Evolutionary conservation across 2,113 vertebrate genomes (phyloP).

Genomic region (Cryptomyrus ogoouensis): DNA sequence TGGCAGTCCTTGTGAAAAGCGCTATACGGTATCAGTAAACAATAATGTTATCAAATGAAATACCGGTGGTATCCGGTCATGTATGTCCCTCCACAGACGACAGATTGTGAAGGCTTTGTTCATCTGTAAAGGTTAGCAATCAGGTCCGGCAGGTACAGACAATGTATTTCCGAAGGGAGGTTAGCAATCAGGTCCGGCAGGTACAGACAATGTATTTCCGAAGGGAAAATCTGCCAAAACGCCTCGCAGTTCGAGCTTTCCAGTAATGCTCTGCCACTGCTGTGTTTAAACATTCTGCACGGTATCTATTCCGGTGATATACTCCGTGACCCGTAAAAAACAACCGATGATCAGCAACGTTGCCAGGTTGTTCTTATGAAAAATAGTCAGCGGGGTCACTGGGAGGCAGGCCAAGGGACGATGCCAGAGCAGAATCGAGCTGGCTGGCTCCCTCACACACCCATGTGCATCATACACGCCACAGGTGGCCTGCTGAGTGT

Average conservation of each 20-base stretch:
- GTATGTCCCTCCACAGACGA: neutral
- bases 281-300: neutral
- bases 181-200: neutral
- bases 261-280: neutral
- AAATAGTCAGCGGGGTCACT: neutral
- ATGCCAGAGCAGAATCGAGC: neutral
- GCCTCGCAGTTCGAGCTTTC: neutral
- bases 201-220: neutral
- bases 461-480: neutral
- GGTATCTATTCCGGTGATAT: neutral
- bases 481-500: neutral
- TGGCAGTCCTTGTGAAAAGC: neutral
- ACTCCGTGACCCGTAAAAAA: neutral
- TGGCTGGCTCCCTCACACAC: neutral
- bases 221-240: neutral
- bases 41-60: neutral
- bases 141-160: neutral
- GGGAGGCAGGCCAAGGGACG: neutral
- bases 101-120: neutral
- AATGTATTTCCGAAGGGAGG: neutral
- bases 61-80: neutral
- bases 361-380: neutral
- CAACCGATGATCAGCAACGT: neutral
- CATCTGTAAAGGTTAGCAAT: neutral
- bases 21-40: neutral